Percentiles rank a stretch among this genome's conserved stretches.
Conservation (phyloP, 2,797 vertebrate genomes). For the Sebastes flavidus region DNA sequence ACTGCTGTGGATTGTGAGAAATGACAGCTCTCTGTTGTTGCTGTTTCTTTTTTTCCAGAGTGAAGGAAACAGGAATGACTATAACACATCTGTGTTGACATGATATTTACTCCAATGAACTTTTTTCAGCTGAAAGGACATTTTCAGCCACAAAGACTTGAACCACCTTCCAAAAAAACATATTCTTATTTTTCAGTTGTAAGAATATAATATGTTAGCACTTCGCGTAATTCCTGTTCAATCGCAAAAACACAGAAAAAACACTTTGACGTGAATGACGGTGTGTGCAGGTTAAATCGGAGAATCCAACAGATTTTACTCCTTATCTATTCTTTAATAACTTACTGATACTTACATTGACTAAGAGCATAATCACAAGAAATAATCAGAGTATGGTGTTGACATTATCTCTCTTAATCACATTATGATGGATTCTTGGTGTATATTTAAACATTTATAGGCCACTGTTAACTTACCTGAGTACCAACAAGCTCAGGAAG, state of each 20-base stretch:
- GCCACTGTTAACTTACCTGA: not conserved
- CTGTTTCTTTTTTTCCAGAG: not conserved
- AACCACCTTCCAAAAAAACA: not conserved
- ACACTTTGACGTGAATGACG: too few species aligned
- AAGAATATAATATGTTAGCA: not conserved
- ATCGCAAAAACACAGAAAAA: too few species aligned
- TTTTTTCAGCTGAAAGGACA: not conserved
- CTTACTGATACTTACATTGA: not conserved
- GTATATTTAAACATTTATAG: not conserved
- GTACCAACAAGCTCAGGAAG: not conserved
- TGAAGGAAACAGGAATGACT: not conserved
- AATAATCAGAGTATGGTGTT: not conserved
- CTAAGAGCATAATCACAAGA: not conserved
- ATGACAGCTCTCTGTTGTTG: not conserved
- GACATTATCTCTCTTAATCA: not conserved
- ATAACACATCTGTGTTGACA: not conserved
- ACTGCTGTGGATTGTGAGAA: not conserved
- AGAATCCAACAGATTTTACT: not conserved
- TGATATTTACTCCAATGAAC: not conserved
- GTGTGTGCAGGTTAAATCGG: not conserved
- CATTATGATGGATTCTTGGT: not conserved
- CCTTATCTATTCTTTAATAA: not conserved
- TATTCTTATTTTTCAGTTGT: not conserved
- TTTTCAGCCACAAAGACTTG: not conserved
- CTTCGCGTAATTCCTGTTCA: too few species aligned